Base-by-base conservation (phyloP, 2,888 invertebrate genomes). In the Allacma fusca region DNA sequence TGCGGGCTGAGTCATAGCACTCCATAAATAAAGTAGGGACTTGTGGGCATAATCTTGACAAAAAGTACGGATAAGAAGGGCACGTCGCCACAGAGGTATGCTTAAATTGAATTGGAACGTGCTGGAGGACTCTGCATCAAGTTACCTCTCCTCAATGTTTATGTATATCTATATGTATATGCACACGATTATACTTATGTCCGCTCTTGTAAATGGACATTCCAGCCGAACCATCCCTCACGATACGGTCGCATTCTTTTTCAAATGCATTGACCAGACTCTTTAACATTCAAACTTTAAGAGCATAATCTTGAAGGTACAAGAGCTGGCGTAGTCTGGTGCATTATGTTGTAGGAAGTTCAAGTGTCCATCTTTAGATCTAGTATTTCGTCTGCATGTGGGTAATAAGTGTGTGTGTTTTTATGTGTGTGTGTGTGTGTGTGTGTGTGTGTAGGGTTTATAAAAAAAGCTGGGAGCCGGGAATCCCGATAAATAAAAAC, bases 41-140 rank as follows among this genome's bases (percentile, higher is more conserved):
- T 50, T 1, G 50, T 50, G 9, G 50, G 50, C 9, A 50, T 50
- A 50, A 50, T 50, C 50, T 50, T 50, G 50, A 50, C 50, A 50
- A 50, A 50, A 50, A 50, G 50, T 50, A 50, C 16, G 50, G 50
- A 50, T 44, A 50, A 70, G 70, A 50, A 70, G 70, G 70, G 70
- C 70, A 70, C 65, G 70, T 70, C 70, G 70, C 70, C 70, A 70
- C 26, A 50, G 50, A 70, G 70, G 70, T 70, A 70, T 70, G 44
- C 26, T 50, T 70, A 28, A 70, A 70, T 50, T 70, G 70, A 70
- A 70, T 70, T 44, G 70, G 70, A 70, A 70, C 70, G 70, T 70
- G 70, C 70, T 70, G 70, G 70, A 70, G 70, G 24, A 26, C 44
- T 16, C 4, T 7, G 34, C 34, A 34, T 34, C 5, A 34, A 34